A percentile compares a stretch with the other conserved stretches of the same genome.
Evolutionary conservation across 2,888 invertebrate species (phyloP).

Genomic region (Leucophora obtusa): DNA sequence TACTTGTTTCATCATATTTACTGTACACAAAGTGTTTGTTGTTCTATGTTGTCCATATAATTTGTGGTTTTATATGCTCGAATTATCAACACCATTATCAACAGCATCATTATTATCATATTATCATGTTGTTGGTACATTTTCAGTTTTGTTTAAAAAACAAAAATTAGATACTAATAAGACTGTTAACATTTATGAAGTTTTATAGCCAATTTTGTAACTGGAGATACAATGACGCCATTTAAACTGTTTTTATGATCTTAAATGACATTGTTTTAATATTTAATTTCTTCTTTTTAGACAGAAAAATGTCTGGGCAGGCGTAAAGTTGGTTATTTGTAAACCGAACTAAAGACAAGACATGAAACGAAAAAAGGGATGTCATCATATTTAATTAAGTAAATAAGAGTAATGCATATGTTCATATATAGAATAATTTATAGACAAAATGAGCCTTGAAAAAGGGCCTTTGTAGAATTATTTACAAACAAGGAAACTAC

Average conservation of each 20-base stretch:
- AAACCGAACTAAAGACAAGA: conserved; percentile 8
- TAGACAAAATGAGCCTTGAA: no score
- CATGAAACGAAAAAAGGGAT: conserved; percentile 24
- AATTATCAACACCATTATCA: conserved; percentile 42
- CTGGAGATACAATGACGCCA: conserved; percentile 55
- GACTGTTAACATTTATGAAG: conserved; percentile 48
- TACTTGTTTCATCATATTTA: background rate
- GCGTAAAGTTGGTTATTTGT: conserved; percentile 37
- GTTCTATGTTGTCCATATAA: conserved; percentile 40
- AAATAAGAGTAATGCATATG: conserved; percentile 35
- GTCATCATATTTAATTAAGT: conserved; percentile 40
- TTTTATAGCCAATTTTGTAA: conserved; percentile 51
- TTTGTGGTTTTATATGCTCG: conserved; percentile 53
- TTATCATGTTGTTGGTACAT: conserved; percentile 9
- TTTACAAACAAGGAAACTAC: no score
- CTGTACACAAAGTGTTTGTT: background rate
- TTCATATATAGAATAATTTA: background rate
- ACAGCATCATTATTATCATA: conserved; percentile 33
- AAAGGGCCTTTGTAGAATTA: no score
- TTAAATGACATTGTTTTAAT: conserved; percentile 21
- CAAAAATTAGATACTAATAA: conserved; percentile 18
- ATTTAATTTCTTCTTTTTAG: conserved; percentile 16
- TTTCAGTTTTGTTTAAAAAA: background rate
- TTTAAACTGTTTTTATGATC: conserved; percentile 54
- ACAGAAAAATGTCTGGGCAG: conserved; percentile 44